phyloP scores from a whole-genome alignment of 2,888 invertebrate genomes.

The Melieria crassipennis region DNA sequence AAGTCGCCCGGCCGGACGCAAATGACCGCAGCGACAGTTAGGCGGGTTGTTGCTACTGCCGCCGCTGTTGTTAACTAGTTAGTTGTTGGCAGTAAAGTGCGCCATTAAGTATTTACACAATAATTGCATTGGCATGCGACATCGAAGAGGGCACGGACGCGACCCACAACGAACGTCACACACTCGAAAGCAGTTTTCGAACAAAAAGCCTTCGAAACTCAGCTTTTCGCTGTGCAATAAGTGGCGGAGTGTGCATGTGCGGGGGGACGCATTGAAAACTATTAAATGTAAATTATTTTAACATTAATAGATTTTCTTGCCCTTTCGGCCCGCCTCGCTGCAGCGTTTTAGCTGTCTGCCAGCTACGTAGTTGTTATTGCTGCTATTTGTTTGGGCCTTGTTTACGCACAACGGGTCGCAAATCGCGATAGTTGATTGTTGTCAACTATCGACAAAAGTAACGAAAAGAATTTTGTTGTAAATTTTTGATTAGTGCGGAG shows the following conservation, averaged over 20 bases:
- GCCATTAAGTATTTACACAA: constrained; percentile 29
- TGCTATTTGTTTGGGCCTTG: too few relatives aligned
- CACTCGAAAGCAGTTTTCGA: not conserved
- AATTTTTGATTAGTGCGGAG: too few relatives aligned
- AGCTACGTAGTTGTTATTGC: too few relatives aligned
- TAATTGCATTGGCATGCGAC: constrained; percentile 34
- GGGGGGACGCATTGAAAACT: not conserved
- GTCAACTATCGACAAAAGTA: too few relatives aligned
- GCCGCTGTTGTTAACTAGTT: not conserved
- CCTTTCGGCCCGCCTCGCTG: too few relatives aligned
- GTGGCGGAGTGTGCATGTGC: not conserved
- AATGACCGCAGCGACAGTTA: too few relatives aligned
- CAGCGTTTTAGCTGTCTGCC: too few relatives aligned
- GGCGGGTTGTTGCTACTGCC: too few relatives aligned
- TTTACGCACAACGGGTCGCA: too few relatives aligned
- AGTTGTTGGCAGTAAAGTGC: constrained; percentile 10
- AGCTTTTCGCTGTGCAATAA: not conserved
- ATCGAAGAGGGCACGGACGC: not conserved
- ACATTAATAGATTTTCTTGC: constrained; percentile 20
- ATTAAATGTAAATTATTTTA: constrained; percentile 32
- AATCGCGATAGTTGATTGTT: too few relatives aligned
- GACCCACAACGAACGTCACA: not conserved
- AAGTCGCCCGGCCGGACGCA: too few relatives aligned
- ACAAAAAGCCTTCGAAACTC: not conserved
- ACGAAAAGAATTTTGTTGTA: too few relatives aligned